Evolutionary conservation across 2,797 vertebrate genomes (phyloP), one percentile per base, ranked within the genome.

Genomic region (Pseudomugil gertrudae): DNA sequence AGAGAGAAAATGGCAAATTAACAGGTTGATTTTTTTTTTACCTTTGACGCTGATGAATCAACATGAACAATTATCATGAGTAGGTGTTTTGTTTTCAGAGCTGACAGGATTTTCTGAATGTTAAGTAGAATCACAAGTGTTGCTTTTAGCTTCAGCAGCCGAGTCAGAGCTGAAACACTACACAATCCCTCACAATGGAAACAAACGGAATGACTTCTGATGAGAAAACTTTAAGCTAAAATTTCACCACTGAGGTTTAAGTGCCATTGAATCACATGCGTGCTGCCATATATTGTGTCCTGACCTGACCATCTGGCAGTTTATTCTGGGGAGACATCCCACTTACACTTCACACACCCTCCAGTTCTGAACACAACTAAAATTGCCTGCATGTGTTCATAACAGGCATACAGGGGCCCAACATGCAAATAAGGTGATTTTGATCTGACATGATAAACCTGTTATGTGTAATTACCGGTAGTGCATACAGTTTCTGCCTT

Each of bases 321-420:
- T 45, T 19, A 43, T 23, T 21, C n/a, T 1, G 4, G 8, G 23
- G 45, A 47, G 23, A 47, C 19, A 9, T 9, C 19, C 30, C 3
- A 30, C 57, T 47, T 19, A 69, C 52, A 57, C n/a, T 29, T 50
- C 59, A 35, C 24, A 69, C 36, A 47, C 7, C 24, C 19, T 54
- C 17, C 36, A 38, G 11, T 38, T 38, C 36, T 38, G 36, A 38
- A 38, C 10, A 3, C 10, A 36, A 36, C 35, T 14, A 36, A 36
- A 13, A n/a, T 38, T 32, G 32, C 30, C 13, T 29, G 13, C n/a
- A 3, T 36, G 29, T 15, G 29, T 15, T 32, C 43, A 14, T 15
- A 48, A 33, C 43, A 33, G 32, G 27, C 27, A 5, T 9, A 9
- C 29, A 9, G 11, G 29, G 32, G 14, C 55, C 13, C 21, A 40